Conservation (phyloP, 2,888 invertebrate genomes). For the Lottia scabra region DNA sequence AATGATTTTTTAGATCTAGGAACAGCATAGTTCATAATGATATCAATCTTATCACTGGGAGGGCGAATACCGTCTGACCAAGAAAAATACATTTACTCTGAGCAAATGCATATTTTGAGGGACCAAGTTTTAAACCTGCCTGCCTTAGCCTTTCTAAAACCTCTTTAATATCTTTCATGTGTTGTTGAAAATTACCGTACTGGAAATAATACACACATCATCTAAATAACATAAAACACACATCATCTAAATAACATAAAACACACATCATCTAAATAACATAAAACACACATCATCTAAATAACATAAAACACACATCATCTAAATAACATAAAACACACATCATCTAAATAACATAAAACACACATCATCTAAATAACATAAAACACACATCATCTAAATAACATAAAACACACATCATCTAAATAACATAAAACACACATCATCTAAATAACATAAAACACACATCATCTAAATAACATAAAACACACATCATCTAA, state of each 20-base stretch:
- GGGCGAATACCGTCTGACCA: slow-evolving; percentile 23
- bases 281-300: slow-evolving; percentile 30
- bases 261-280: slow-evolving; percentile 33
- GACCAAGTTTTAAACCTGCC: slow-evolving; percentile 29
- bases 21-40: slow-evolving; percentile 13
- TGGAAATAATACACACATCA: slow-evolving; percentile 27
- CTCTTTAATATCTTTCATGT: slow-evolving; percentile 21
- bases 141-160: slow-evolving; percentile 18
- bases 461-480: slow-evolving; percentile 33
- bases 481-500: slow-evolving; percentile 30
- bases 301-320: slow-evolving; percentile 31
- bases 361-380: slow-evolving; percentile 33
- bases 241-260: slow-evolving; percentile 34
- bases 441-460: slow-evolving; percentile 34
- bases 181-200: slow-evolving; percentile 14
- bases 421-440: slow-evolving; percentile 31
- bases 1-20: slow-evolving; percentile 20
- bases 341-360: slow-evolving; percentile 34
- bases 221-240: slow-evolving; percentile 32
- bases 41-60: slow-evolving; percentile 8
- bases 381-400: slow-evolving; percentile 30
- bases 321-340: slow-evolving; percentile 31
- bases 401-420: slow-evolving; percentile 31
- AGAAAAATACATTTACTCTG: slow-evolving; percentile 18
- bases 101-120: slow-evolving; percentile 25